Conservation (phyloP, 2,888 invertebrate genomes). For the Lordiphosa fenestrarum region DNA sequence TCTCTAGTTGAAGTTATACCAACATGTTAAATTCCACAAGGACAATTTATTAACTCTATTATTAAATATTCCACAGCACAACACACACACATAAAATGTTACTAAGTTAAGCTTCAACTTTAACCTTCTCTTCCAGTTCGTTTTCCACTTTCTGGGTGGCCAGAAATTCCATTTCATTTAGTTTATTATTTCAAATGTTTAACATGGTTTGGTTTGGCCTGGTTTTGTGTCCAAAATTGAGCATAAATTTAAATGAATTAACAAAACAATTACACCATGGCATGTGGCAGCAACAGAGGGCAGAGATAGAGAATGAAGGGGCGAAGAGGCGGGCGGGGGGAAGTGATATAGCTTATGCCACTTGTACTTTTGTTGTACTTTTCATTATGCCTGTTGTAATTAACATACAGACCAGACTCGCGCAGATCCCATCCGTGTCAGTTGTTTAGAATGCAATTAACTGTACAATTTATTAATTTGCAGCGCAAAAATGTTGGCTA, state of each 20-base stretch:
- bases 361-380: background rate
- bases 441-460: constrained; percentile 57
- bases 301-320: background rate
- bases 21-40: no score
- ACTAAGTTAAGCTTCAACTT: background rate
- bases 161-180: constrained; percentile 45
- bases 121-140: background rate
- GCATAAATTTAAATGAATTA: constrained; percentile 74
- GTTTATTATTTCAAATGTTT: constrained; percentile 58
- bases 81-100: no score
- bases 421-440: background rate
- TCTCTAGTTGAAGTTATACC: no score
- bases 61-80: no score
- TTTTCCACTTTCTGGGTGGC: background rate
- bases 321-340: background rate
- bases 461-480: constrained; percentile 66
- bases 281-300: constrained; percentile 15
- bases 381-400: constrained; percentile 12
- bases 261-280: constrained; percentile 63
- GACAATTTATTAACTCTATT: no score
- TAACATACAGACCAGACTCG: constrained; percentile 4
- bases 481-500: constrained; percentile 23
- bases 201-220: constrained; percentile 41
- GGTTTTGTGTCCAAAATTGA: constrained; percentile 25
- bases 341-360: constrained; percentile 1